These are phyloP conservation scores for Eupelmus urozonus DNA, from an alignment of 2,888 invertebrate genomes.

Conservation along the genomic window DNA sequence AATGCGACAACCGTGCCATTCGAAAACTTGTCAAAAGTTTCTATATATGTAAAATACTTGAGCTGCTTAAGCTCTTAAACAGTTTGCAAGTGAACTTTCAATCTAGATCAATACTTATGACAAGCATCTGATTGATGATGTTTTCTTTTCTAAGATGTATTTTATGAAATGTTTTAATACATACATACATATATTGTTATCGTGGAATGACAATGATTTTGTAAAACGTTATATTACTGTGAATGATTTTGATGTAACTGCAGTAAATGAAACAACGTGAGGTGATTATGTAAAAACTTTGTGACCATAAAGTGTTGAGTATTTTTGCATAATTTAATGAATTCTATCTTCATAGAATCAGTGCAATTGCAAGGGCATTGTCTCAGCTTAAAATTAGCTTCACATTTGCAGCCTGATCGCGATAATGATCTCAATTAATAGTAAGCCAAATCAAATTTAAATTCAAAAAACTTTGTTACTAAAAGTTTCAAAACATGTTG, in stretches of 20 bases:
- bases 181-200: neutral
- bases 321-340: neutral
- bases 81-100: neutral
- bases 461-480: neutral
- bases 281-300: constrained; percentile 16
- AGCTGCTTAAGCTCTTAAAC: neutral
- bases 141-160: neutral
- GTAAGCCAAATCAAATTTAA: constrained; percentile 6
- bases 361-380: constrained; percentile 29
- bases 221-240: neutral
- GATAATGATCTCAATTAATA: constrained; percentile 11
- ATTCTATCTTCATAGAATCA: constrained; percentile 8
- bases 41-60: neutral
- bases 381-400: constrained; percentile 35
- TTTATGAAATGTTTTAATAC: neutral
- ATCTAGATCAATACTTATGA: neutral
- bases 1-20: constrained; percentile 13
- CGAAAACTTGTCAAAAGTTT: neutral
- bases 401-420: constrained; percentile 25
- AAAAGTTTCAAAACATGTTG: neutral
- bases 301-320: constrained; percentile 31
- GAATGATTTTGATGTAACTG: neutral
- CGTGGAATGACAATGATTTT: neutral
- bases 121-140: neutral
- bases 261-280: constrained; percentile 7